Conservation (phyloP, 1,140 invertebrate species). For the Heliconius melpomene region DNA sequence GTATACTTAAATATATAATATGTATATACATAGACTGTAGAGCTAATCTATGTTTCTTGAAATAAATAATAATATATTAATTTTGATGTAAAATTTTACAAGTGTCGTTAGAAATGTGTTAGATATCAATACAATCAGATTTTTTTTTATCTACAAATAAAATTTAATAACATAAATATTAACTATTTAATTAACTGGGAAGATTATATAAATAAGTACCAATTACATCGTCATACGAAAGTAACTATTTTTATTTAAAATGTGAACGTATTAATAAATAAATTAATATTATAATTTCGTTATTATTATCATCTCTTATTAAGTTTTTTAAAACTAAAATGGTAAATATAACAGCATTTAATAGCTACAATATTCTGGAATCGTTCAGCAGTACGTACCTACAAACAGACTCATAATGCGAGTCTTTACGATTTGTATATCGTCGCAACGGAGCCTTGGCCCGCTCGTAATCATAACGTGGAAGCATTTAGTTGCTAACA, state of each 20-base stretch:
- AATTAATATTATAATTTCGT: too few relatives aligned
- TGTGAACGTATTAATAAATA: too few relatives aligned
- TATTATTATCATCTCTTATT: not conserved
- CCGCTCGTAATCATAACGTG: conserved; percentile 39
- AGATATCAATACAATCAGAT: too few relatives aligned
- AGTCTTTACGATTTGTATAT: conserved; percentile 44
- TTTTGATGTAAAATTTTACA: not conserved
- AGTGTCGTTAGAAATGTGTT: not conserved
- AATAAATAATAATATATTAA: not conserved
- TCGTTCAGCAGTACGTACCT: not conserved
- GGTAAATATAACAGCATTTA: not conserved
- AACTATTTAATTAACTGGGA: too few relatives aligned
- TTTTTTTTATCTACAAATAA: too few relatives aligned
- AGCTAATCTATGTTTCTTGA: not conserved
- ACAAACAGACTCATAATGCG: conserved; percentile 34
- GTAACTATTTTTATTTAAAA: too few relatives aligned
- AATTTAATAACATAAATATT: too few relatives aligned
- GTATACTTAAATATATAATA: not conserved
- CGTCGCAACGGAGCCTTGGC: conserved; percentile 33
- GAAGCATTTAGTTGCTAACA: conserved; percentile 31
- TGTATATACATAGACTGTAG: not conserved
- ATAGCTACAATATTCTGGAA: not conserved
- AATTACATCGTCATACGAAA: too few relatives aligned
- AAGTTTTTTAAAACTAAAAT: not conserved
- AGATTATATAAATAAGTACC: too few relatives aligned